These are phyloP conservation scores for Toxotes jaculatrix DNA, from an alignment of 2,113 vertebrate genomes.

Conservation along the genomic window DNA sequence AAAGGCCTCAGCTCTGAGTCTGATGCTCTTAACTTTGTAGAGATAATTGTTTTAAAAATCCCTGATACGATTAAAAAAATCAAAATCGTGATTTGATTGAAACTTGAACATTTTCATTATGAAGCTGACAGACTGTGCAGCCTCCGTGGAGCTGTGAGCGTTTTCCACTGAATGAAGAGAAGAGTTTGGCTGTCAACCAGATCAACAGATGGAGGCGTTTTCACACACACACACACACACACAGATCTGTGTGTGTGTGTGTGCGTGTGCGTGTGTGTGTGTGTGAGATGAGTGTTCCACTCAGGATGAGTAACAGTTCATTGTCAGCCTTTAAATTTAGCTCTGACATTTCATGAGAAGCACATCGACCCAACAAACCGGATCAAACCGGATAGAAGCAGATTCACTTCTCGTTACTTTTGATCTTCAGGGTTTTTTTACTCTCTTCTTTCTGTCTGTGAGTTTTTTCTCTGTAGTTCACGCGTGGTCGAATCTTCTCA, in stretches of 20 bases:
- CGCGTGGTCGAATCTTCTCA: too few relatives aligned
- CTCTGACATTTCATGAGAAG: constrained; percentile 74
- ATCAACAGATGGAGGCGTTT: constrained; percentile 51
- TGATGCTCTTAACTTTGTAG: too few relatives aligned
- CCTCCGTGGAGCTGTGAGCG: background rate
- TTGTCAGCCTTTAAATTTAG: constrained; percentile 74
- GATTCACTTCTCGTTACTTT: background rate
- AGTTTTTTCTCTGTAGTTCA: too few relatives aligned
- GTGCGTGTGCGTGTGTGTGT: constrained; percentile 8
- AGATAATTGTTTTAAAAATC: too few relatives aligned
- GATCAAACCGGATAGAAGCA: constrained; percentile 53
- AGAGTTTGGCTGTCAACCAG: background rate
- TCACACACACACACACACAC: constrained; percentile 13
- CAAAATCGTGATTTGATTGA: too few relatives aligned
- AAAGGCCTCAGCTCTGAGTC: too few relatives aligned
- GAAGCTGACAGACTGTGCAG: background rate
- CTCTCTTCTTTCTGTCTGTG: too few relatives aligned
- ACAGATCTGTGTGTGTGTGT: constrained; percentile 33
- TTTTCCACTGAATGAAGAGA: constrained; percentile 2
- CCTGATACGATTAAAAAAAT: too few relatives aligned
- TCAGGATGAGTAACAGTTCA: constrained; percentile 65
- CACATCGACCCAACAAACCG: constrained; percentile 32
- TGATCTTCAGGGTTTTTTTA: too few relatives aligned
- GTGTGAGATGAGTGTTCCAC: constrained; percentile 1
- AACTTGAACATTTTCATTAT: too few relatives aligned